Evolutionary conservation across 2,113 vertebrate genomes (phyloP).

Genomic region (Ellobius talpinus): DNA sequence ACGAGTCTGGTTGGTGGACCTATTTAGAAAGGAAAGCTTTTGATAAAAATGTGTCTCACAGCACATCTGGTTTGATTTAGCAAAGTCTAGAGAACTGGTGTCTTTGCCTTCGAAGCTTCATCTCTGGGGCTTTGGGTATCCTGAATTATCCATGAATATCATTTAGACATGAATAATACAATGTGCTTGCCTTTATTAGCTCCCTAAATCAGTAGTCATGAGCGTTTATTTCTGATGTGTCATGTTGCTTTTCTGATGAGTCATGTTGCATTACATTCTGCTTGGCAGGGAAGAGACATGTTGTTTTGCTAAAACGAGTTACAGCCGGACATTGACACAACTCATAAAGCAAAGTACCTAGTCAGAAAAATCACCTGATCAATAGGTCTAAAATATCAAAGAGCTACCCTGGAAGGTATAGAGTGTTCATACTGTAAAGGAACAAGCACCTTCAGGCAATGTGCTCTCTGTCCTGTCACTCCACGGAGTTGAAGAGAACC

Average conservation of each 20-base stretch:
- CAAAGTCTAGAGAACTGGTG: slow-evolving; percentile 63
- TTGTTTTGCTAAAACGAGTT: slow-evolving; percentile 64
- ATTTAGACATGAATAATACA: slow-evolving; percentile 74
- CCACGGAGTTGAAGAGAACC: not conserved
- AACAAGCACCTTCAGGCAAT: not conserved
- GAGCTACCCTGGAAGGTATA: not conserved
- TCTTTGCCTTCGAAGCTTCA: slow-evolving; percentile 54
- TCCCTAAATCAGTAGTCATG: slow-evolving; percentile 52
- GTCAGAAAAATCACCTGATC: slow-evolving; percentile 62
- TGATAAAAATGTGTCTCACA: slow-evolving; percentile 71
- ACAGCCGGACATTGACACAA: slow-evolving; percentile 31
- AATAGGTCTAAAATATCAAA: slow-evolving; percentile 69
- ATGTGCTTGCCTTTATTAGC: slow-evolving; percentile 72
- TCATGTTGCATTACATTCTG: slow-evolving; percentile 61
- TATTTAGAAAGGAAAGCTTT: slow-evolving; percentile 75
- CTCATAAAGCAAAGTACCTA: slow-evolving; percentile 61
- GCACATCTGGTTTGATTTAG: slow-evolving; percentile 74
- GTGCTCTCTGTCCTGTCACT: not conserved
- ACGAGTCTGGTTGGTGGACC: slow-evolving; percentile 57
- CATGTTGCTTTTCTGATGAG: slow-evolving; percentile 80
- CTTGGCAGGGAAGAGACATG: slow-evolving; percentile 63
- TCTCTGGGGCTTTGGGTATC: slow-evolving; percentile 49
- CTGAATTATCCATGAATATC: slow-evolving; percentile 75
- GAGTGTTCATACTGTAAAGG: not conserved
- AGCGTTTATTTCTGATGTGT: slow-evolving; percentile 74